Conservation (phyloP, 2,888 invertebrate genomes). For the Oegoconia quadripuncta region DNA sequence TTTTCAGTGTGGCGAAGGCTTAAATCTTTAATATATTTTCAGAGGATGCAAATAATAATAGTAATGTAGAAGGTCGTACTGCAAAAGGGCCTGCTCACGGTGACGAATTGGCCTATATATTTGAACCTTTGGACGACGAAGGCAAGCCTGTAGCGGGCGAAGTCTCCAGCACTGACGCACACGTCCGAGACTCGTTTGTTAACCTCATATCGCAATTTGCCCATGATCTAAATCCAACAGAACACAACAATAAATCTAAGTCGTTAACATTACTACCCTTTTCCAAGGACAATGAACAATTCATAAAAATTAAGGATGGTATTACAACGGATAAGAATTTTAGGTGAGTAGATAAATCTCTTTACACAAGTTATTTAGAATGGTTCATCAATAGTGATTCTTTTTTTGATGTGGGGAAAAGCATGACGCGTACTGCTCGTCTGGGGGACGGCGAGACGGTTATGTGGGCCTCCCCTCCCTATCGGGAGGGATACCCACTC, state of each 20-base stretch:
- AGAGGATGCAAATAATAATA: not conserved
- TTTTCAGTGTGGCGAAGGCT: too few species aligned
- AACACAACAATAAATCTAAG: conserved; percentile 28
- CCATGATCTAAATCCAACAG: conserved; percentile 42
- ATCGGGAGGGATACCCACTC: too few species aligned
- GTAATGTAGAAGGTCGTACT: conserved; percentile 9
- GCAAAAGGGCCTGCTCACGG: conserved; percentile 80
- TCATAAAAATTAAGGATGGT: conserved; percentile 48
- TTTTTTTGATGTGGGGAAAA: too few species aligned
- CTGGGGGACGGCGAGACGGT: too few species aligned
- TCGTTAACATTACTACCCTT: conserved; percentile 38
- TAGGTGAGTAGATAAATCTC: conserved; percentile 40
- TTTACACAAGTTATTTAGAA: too few species aligned
- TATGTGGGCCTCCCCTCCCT: too few species aligned
- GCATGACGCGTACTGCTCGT: too few species aligned
- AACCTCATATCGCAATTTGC: conserved; percentile 84
- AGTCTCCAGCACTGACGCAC: conserved; percentile 76
- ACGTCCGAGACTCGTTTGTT: conserved; percentile 83
- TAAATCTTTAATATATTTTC: too few species aligned
- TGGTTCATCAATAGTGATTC: too few species aligned
- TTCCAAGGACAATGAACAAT: conserved; percentile 49
- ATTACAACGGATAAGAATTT: conserved; percentile 57
- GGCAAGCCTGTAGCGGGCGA: conserved; percentile 72
- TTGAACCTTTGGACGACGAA: conserved; percentile 81
- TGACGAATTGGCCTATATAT: conserved; percentile 85